Base-by-base conservation (phyloP, 2,797 vertebrate genomes). In the Tokudaia tokunoshimensis region DNA sequence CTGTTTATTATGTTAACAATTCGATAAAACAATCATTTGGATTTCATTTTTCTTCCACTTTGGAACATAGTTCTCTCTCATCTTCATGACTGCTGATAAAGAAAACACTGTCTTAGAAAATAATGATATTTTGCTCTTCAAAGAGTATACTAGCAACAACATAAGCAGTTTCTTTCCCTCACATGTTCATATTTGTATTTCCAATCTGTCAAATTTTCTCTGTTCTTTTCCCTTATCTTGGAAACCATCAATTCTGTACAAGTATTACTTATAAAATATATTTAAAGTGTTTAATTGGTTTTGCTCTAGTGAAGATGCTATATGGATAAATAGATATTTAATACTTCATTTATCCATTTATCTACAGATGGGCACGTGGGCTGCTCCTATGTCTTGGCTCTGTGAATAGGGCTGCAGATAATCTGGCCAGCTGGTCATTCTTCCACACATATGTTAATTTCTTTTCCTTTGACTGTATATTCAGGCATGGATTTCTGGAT, bases 41-140 rank as follows among this genome's bases (percentile, higher is more conserved):
- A 89, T 63, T n/a, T 17, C 31, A 70, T 29, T 83, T 95, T n/a
- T 76, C 88, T 79, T 95, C 94, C 29, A 92, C 31, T 20, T 59
- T 89, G 12, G 41, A 94, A 26, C 47, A 78, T 6, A 89, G 11
- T 67, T 78, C 81, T 10, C 6, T 81, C 12, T 85, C 75, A 83
- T 67, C 81, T 74, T 1, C 10, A 81, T 50, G 59, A 90, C 10
- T 89, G 17, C 65, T 74, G 2, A n/a, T 93, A 10, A 89, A 82
- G 67, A 72, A 72, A 94, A 81, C 13, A 26, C 10, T 57, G 76
- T 52, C 47, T 94, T 81, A 93, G n/a, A 57, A 90, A 95, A 59
- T 11, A 55, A 83, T 11, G 31, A 1, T 20, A 75, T 31, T 86
- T 63, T 55, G 31, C 76, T 76, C 86, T 94, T 93, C 47, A 59